phyloP scores from a whole-genome alignment of 1,140 invertebrate species.

The Harlomillsia oculata region DNA sequence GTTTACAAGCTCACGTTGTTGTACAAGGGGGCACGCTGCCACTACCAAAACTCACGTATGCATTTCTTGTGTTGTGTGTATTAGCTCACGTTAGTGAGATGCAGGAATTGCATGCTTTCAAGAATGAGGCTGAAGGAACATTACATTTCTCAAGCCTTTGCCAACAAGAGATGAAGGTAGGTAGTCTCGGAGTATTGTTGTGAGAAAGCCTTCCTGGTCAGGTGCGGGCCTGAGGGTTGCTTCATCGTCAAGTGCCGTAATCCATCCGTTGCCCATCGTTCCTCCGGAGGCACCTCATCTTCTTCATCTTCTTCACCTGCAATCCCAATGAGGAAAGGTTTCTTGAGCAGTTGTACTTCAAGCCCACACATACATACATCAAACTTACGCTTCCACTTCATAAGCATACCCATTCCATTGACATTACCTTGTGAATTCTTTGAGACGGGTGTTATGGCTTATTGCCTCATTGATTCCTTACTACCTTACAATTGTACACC shows the following conservation, averaged over 20 bases:
- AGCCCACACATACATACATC: too few relatives aligned
- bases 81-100: constrained; percentile 1
- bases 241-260: constrained; percentile 24
- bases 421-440: too few relatives aligned
- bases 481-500: too few relatives aligned
- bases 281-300: too few relatives aligned
- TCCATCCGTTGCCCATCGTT: constrained; percentile 7
- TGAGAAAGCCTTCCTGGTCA: constrained; percentile 14
- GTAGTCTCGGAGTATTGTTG: background rate
- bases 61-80: constrained; percentile 5
- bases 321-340: too few relatives aligned
- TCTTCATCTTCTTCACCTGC: too few relatives aligned
- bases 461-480: too few relatives aligned
- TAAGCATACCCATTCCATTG: too few relatives aligned
- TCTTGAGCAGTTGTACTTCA: too few relatives aligned
- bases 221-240: constrained; percentile 14
- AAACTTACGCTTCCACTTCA: too few relatives aligned
- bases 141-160: constrained; percentile 7
- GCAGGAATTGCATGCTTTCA: background rate
- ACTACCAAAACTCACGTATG: constrained; percentile 1
- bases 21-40: constrained; percentile 6
- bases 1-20: background rate
- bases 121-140: background rate
- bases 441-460: too few relatives aligned
- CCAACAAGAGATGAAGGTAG: background rate